A percentile compares a stretch with the other conserved stretches of the same genome.
Conservation (phyloP, 2,888 invertebrate species). For the Cactoblastis cactorum region DNA sequence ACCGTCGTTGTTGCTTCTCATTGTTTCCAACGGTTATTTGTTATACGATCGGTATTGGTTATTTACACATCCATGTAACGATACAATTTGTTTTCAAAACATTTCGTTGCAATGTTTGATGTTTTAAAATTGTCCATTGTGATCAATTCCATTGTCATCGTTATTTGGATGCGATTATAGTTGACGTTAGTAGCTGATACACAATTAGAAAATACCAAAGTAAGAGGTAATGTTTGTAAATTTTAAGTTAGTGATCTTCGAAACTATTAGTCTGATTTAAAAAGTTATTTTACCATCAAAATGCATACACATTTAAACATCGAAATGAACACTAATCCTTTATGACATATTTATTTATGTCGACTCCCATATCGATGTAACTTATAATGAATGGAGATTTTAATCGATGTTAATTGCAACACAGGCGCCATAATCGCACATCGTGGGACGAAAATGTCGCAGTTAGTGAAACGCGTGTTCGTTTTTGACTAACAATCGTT, state of each 20-base stretch:
- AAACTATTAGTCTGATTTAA: too few relatives aligned
- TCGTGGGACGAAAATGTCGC: slow-evolving; percentile 9
- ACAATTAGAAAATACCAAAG: too few relatives aligned
- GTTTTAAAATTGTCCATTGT: background rate
- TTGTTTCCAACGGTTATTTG: slow-evolving; percentile 2
- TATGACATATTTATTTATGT: too few relatives aligned
- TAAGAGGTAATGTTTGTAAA: too few relatives aligned
- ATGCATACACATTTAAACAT: too few relatives aligned
- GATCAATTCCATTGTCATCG: background rate
- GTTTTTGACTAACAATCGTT: slow-evolving; percentile 55
- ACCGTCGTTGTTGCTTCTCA: background rate
- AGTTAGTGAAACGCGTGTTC: slow-evolving; percentile 36
- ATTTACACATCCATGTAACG: background rate
- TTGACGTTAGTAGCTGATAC: too few relatives aligned
- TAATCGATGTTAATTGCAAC: slow-evolving; percentile 2
- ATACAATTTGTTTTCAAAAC: slow-evolving; percentile 4
- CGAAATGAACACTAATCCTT: too few relatives aligned
- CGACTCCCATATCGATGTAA: too few relatives aligned
- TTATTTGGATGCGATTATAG: too few relatives aligned
- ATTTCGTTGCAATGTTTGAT: background rate
- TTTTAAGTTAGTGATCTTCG: too few relatives aligned
- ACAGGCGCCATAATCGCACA: background rate
- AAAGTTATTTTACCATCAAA: too few relatives aligned
- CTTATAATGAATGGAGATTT: background rate
- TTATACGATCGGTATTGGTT: slow-evolving; percentile 9